Conservation (phyloP, 2,113 vertebrate genomes). For the Cheilinus undulatus region DNA sequence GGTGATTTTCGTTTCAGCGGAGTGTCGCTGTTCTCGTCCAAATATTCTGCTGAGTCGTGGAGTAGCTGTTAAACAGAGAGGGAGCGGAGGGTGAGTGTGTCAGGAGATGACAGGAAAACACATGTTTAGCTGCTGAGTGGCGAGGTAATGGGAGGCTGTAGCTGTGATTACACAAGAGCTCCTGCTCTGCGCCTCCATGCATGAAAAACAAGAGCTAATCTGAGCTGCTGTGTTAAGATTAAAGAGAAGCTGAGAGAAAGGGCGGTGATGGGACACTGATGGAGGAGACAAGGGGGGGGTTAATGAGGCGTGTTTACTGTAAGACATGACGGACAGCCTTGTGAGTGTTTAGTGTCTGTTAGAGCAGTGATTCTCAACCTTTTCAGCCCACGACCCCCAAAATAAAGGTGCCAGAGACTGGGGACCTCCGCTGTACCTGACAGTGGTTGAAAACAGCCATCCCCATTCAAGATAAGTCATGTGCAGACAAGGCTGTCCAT, state of each 20-base stretch:
- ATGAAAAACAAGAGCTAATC: slow-evolving; percentile 45
- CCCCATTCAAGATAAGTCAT: too few species aligned
- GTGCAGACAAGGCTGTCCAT: too few species aligned
- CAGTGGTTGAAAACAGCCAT: too few species aligned
- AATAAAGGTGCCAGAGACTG: too few species aligned
- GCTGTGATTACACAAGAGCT: slow-evolving; percentile 25
- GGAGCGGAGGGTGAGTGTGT: not conserved
- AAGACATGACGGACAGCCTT: not conserved
- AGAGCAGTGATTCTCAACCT: too few species aligned
- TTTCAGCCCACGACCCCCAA: too few species aligned
- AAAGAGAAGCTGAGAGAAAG: not conserved
- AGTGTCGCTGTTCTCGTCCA: slow-evolving; percentile 85
- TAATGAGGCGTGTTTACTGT: slow-evolving; percentile 46
- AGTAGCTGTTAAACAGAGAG: slow-evolving; percentile 80
- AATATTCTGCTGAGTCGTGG: slow-evolving; percentile 83
- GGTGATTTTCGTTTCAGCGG: slow-evolving; percentile 95
- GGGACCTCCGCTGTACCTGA: too few species aligned
- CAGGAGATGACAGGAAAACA: slow-evolving; percentile 4
- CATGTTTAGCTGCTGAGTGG: slow-evolving; percentile 33
- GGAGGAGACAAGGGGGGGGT: not conserved
- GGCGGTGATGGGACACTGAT: slow-evolving; percentile 19
- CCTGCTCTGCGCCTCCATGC: slow-evolving; percentile 35
- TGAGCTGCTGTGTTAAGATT: slow-evolving; percentile 17
- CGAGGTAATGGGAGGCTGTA: slow-evolving; percentile 14
- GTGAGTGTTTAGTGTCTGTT: not conserved